These are phyloP conservation scores for Lithobates sylvaticus DNA, from an alignment of 2,797 vertebrate genomes.

Conservation along the genomic window DNA sequence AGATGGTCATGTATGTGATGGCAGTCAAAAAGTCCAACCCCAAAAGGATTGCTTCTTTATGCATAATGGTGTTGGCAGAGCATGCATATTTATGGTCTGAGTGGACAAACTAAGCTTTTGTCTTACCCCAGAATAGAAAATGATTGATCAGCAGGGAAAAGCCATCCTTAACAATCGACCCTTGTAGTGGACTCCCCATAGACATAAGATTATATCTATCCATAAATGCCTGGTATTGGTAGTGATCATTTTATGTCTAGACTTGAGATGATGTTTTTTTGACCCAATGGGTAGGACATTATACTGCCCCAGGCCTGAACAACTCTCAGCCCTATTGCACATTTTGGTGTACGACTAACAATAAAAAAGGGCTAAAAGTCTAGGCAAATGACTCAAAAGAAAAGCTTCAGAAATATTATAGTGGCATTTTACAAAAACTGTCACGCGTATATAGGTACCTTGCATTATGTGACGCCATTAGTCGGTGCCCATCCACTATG, in stretches of 20 bases:
- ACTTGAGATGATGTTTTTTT: not conserved
- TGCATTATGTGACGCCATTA: too few relatives aligned
- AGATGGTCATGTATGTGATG: not conserved
- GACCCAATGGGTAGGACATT: not conserved
- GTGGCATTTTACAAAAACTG: too few relatives aligned
- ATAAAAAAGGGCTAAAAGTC: too few relatives aligned
- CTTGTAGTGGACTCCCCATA: not conserved
- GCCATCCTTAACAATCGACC: not conserved
- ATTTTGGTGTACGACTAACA: too few relatives aligned
- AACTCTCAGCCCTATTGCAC: not conserved
- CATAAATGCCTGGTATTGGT: not conserved
- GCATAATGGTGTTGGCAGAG: not conserved
- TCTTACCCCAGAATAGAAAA: not conserved
- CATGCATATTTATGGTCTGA: not conserved
- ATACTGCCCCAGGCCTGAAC: not conserved
- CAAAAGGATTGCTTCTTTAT: too few relatives aligned
- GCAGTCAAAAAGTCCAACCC: not conserved
- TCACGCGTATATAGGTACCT: too few relatives aligned
- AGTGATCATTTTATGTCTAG: not conserved
- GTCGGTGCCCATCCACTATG: too few relatives aligned
- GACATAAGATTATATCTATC: not conserved
- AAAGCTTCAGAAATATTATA: too few relatives aligned
- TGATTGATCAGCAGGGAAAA: not conserved
- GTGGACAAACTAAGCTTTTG: not conserved
- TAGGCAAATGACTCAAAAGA: too few relatives aligned